phyloP scores from a whole-genome alignment of 1,140 invertebrate species.

The Theocolax elegans region DNA sequence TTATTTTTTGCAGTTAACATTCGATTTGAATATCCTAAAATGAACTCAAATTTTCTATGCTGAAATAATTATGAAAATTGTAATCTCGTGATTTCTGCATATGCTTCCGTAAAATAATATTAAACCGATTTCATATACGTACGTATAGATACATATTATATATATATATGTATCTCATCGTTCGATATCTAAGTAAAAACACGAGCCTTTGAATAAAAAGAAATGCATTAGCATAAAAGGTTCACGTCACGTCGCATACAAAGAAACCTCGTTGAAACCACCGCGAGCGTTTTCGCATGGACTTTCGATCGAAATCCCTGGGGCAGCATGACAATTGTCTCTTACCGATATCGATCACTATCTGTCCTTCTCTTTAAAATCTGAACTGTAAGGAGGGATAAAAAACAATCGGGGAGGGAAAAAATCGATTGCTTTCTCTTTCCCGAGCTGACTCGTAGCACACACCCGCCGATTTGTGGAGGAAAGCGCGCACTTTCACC shows the following conservation, averaged over 20 bases:
- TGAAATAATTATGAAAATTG: no score
- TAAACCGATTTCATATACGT: no score
- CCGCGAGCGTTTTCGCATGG: slow-evolving; percentile 41
- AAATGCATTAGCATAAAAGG: slow-evolving; percentile 24
- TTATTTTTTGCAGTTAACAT: no score
- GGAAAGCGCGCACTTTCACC: slow-evolving; percentile 34
- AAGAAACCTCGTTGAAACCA: slow-evolving; percentile 42
- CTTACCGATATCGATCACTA: slow-evolving; percentile 27
- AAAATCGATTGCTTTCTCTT: slow-evolving; percentile 42
- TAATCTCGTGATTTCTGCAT: no score
- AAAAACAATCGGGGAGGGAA: slow-evolving; percentile 37
- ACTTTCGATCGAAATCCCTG: slow-evolving; percentile 23
- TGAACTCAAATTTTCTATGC: no score
- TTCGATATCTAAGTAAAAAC: no score
- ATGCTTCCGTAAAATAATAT: no score
- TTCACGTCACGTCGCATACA: slow-evolving; percentile 41
- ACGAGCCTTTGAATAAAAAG: no score
- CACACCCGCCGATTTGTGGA: slow-evolving; percentile 29
- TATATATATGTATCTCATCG: no score
- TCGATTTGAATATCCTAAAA: no score
- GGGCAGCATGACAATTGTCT: slow-evolving; percentile 34
- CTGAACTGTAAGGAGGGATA: slow-evolving; percentile 35
- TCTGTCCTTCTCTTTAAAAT: slow-evolving; percentile 4
- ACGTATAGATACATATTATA: no score
- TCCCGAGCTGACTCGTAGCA: slow-evolving; percentile 6